Base-by-base conservation (phyloP, 2,797 vertebrate genomes). In the Phalanger gymnotis region DNA sequence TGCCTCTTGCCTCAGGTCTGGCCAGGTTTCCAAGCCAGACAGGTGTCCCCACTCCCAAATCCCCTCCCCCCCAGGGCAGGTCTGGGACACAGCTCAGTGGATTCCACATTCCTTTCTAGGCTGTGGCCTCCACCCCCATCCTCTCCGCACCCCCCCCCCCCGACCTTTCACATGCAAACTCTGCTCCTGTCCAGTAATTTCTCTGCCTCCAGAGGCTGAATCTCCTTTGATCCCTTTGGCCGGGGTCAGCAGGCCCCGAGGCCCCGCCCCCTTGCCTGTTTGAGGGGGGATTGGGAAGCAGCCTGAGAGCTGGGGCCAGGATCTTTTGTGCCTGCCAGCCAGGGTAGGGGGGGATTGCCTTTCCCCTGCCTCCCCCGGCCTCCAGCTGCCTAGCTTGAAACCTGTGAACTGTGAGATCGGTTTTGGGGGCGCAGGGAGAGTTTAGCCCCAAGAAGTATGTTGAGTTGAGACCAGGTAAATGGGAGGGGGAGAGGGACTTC, bases 161-260 rank as follows among this genome's bases (percentile, higher is more conserved):
- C 90, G 4, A 34, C 90, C 31, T 90, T 90, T 90, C 90, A 90
- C 90, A 90, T 90, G 90, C 90, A 90, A 90, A 90, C 90, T 54
- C 53, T 27, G 73, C 40, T 51, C 52, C 51, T 7, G 90, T 10
- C 90, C 90, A 30, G 89, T 13, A 9, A 25, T 47, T 22, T 40
- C 66, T 40, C 66, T 13, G 66, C 66, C 66, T 40, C 53, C 28
- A 1, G 28, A 34, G 89, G 27, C 89, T 31, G 54, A 53, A 47
- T 16, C 90, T 90, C 51, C 90, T 90, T 90, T 90, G 90, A 90
- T 90, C 90, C 90, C 90, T 90, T 1, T 1, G 90, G 90, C 90
- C 90, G 52, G 90, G 90, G 90, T 90, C 90, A 90, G 90, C 52
- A 22, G 51, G 90, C 28, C 90, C 89, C 52, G n/a, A 47, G 73